Conservation (phyloP, 1,140 invertebrate genomes). For the Drosophila guanche region DNA sequence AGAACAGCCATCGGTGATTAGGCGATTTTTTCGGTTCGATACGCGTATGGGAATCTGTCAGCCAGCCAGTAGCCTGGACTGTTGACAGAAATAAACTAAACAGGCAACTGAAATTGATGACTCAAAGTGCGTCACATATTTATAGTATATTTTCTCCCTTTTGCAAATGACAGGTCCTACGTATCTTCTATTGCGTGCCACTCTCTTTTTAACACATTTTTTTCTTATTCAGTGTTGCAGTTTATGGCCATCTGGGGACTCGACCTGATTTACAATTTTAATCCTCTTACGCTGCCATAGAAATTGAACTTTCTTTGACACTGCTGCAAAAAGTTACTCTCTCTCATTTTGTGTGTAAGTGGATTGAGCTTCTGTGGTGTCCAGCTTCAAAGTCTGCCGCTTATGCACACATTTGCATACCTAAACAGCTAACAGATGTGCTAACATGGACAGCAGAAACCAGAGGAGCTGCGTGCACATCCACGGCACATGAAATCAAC, state of each 20-base stretch:
- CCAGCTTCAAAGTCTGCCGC: conserved; percentile 8
- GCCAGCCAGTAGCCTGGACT: conserved; percentile 65
- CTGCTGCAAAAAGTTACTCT: background rate
- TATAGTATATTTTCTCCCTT: conserved; percentile 9
- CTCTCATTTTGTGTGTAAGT: conserved; percentile 13
- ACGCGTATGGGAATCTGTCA: conserved; percentile 9
- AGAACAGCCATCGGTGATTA: conserved; percentile 15
- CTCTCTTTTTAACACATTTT: conserved; percentile 30
- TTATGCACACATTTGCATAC: background rate
- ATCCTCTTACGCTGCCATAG: too few relatives aligned
- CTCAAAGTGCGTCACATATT: conserved; percentile 9
- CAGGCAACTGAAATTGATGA: conserved; percentile 32
- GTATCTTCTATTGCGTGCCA: conserved; percentile 37
- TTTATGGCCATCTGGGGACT: conserved; percentile 41
- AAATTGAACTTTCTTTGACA: too few relatives aligned
- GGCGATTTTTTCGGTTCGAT: conserved; percentile 11
- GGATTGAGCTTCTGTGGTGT: conserved; percentile 32
- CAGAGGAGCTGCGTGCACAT: background rate
- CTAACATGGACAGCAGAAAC: background rate
- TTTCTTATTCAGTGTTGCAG: conserved; percentile 14
- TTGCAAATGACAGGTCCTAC: too few relatives aligned
- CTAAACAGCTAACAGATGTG: conserved; percentile 39
- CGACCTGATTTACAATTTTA: conserved; percentile 20
- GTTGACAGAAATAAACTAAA: conserved; percentile 62
- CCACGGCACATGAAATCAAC: conserved; percentile 67